phyloP scores from a whole-genome alignment of 2,797 vertebrate species.

The Chaetophractus vellerosus region DNA sequence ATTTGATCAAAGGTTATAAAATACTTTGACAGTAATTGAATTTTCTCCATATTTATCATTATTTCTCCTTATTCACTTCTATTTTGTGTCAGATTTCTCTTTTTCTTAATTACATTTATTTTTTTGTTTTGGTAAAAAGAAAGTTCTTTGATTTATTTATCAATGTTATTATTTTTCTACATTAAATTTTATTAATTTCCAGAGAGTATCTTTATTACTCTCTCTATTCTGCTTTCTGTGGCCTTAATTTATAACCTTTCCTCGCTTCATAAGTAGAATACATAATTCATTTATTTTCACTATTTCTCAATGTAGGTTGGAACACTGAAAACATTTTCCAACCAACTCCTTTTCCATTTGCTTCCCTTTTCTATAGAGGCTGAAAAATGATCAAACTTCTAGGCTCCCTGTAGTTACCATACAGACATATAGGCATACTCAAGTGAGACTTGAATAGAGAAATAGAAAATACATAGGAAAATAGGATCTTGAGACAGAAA shows the following conservation, averaged over 20 bases:
- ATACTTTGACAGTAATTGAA: not conserved
- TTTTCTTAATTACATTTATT: not conserved
- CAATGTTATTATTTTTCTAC: not conserved
- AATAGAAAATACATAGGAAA: not conserved
- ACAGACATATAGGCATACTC: not conserved
- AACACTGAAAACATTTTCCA: not conserved
- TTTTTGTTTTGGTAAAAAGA: not conserved
- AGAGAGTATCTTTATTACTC: not conserved
- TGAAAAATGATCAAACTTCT: not conserved
- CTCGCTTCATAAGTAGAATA: not conserved
- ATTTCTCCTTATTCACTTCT: not conserved
- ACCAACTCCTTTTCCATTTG: not conserved
- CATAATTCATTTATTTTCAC: not conserved
- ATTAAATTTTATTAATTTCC: not conserved
- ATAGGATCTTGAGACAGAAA: not conserved
- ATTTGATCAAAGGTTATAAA: not conserved
- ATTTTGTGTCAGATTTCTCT: not conserved
- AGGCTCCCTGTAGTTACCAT: not conserved
- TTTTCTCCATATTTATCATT: not conserved
- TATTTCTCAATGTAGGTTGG: not conserved
- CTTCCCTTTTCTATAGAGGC: not conserved
- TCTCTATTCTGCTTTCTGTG: not conserved
- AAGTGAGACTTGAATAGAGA: not conserved
- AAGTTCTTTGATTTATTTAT: not conserved
- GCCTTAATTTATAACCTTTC: not conserved